These are phyloP conservation scores for Mamestra brassicae DNA, from an alignment of 2,888 invertebrate genomes.

Conservation along the genomic window DNA sequence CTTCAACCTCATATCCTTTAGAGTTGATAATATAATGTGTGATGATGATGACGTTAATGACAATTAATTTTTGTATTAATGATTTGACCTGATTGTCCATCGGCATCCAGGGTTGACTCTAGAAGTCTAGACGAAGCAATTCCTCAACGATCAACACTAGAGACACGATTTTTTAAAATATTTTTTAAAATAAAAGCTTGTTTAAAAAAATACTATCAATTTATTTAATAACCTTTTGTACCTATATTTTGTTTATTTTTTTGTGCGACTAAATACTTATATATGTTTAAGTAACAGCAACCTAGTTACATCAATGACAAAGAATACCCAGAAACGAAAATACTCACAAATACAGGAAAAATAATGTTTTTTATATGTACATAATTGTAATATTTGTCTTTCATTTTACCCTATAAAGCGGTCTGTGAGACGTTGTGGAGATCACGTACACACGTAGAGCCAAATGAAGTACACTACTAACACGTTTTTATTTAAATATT, in stretches of 20 bases:
- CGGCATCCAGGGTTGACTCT: too few species aligned
- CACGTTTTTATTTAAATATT: not conserved
- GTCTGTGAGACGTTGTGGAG: slow-evolving; percentile 7
- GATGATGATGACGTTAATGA: too few species aligned
- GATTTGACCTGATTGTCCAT: too few species aligned
- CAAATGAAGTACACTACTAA: not conserved
- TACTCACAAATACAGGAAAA: slow-evolving; percentile 21
- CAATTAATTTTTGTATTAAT: too few species aligned
- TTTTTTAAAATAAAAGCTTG: too few species aligned
- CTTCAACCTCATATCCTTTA: too few species aligned
- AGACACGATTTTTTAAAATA: too few species aligned
- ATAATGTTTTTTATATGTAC: not conserved
- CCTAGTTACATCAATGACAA: slow-evolving; percentile 1
- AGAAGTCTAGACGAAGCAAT: too few species aligned
- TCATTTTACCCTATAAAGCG: slow-evolving; percentile 3
- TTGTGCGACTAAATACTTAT: not conserved
- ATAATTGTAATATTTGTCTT: slow-evolving; percentile 4
- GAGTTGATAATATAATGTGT: too few species aligned
- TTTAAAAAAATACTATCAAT: too few species aligned
- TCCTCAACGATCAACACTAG: too few species aligned
- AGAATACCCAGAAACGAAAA: slow-evolving; percentile 13
- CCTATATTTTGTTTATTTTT: not conserved
- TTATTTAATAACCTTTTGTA: too few species aligned
- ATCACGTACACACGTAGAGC: slow-evolving; percentile 30
- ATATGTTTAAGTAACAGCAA: not conserved